phyloP scores from a whole-genome alignment of 2,797 vertebrate species.

The Chelidonichthys spinosus region DNA sequence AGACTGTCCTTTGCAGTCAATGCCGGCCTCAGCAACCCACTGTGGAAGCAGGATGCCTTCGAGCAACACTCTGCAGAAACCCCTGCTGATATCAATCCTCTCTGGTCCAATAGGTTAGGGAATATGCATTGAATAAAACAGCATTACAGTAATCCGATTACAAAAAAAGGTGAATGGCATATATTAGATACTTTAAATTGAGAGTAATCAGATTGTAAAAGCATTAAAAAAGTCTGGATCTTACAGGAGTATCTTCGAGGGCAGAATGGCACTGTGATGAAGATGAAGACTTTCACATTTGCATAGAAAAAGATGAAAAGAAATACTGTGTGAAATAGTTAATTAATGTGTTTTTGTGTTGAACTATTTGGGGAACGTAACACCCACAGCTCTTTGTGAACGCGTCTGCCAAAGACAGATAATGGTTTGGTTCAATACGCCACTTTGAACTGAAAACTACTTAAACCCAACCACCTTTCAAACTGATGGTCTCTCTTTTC shows the following conservation, averaged over 20 bases:
- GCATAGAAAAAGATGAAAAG: background rate
- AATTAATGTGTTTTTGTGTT: slow-evolving; percentile 4
- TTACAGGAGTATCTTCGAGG: background rate
- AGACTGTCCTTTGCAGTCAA: slow-evolving; percentile 65
- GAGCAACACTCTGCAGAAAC: slow-evolving; percentile 44
- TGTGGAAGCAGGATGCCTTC: slow-evolving; percentile 52
- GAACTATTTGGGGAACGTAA: background rate
- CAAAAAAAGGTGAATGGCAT: slow-evolving; percentile 34
- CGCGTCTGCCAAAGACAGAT: background rate
- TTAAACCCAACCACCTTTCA: background rate
- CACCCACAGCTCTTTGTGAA: background rate
- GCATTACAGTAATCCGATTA: slow-evolving; percentile 63
- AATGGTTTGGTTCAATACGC: background rate
- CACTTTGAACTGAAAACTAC: slow-evolving; percentile 8
- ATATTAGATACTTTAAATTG: slow-evolving; percentile 13
- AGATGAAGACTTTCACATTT: background rate
- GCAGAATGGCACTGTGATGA: background rate
- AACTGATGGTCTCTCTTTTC: background rate
- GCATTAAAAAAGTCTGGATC: slow-evolving; percentile 5
- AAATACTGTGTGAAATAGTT: background rate
- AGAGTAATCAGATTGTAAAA: slow-evolving; percentile 23
- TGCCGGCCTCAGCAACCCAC: slow-evolving; percentile 54
- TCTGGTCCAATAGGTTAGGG: slow-evolving; percentile 21
- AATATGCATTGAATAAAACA: slow-evolving; percentile 27
- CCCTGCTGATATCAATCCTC: slow-evolving; percentile 53